Evolutionary conservation across 2,113 vertebrate genomes (phyloP).

Genomic region (Caranx melampygus): DNA sequence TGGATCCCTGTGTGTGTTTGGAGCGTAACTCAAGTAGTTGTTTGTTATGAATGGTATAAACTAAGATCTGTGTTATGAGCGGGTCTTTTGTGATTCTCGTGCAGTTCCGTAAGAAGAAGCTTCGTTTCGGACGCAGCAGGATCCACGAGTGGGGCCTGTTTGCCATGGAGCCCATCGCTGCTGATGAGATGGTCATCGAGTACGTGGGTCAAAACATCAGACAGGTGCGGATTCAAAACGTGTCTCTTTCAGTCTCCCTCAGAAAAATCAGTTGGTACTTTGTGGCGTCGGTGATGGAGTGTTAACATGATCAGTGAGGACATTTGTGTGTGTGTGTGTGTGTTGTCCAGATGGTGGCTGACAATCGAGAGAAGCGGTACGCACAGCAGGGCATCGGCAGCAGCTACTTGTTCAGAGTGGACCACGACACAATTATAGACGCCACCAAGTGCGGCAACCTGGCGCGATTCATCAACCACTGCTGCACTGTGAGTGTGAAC

Average conservation of each 20-base stretch:
- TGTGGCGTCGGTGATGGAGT: neutral
- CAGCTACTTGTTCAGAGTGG: conserved; percentile 94
- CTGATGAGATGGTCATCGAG: conserved; percentile 98
- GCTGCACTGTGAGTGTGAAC: conserved; percentile 89
- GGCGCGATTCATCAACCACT: conserved; percentile 94
- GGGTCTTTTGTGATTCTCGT: neutral
- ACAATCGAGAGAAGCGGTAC: conserved; percentile 94
- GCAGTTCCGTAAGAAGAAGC: conserved; percentile 96
- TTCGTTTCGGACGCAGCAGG: conserved; percentile 92
- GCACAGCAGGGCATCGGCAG: conserved; percentile 93
- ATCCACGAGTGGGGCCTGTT: conserved; percentile 98
- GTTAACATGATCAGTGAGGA: neutral
- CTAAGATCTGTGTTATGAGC: neutral
- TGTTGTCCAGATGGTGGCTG: conserved; percentile 89
- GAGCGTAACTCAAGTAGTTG: neutral
- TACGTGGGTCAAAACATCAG: conserved; percentile 96
- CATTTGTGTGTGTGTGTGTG: neutral
- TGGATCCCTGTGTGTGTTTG: neutral
- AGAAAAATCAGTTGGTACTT: neutral
- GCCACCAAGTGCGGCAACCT: conserved; percentile 94
- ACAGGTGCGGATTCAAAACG: conserved; percentile 83
- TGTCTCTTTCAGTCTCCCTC: neutral
- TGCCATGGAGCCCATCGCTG: conserved; percentile 96
- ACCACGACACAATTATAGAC: conserved; percentile 96
- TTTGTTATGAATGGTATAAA: neutral